Evolutionary conservation across 2,797 vertebrate genomes (phyloP).

Genomic region (Cygnus olor): DNA sequence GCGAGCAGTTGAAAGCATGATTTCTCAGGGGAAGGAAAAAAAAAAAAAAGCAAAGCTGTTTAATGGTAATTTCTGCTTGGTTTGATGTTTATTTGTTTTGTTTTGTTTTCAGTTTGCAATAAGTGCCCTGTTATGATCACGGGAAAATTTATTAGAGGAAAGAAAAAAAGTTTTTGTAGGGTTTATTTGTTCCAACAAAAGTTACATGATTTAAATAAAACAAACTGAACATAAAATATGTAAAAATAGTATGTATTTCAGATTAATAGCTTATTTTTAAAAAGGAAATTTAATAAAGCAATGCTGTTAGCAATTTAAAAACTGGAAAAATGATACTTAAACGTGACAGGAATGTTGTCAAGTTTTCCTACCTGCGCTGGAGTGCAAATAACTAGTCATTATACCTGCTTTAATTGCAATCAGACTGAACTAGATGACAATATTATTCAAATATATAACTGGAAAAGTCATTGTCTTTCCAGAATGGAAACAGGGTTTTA

Average conservation of each 20-base stretch:
- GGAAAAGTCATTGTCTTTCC: background rate
- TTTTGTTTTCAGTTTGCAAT: background rate
- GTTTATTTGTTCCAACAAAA: constrained; percentile 44
- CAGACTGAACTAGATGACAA: background rate
- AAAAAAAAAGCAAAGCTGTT: background rate
- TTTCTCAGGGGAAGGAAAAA: constrained; percentile 6
- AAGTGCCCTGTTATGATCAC: background rate
- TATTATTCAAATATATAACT: background rate
- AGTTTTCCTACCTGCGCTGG: background rate
- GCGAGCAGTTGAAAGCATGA: constrained; percentile 25
- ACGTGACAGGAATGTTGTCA: background rate
- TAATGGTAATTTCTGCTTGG: constrained; percentile 23
- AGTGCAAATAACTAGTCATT: background rate
- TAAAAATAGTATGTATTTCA: background rate
- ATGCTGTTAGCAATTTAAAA: constrained; percentile 5
- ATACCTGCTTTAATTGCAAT: background rate
- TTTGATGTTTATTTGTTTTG: constrained; percentile 34
- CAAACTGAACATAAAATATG: constrained; percentile 51
- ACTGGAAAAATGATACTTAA: background rate
- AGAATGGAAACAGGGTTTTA: background rate
- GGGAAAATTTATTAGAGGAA: constrained; percentile 41
- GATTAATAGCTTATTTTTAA: constrained; percentile 55
- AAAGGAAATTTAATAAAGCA: constrained; percentile 50
- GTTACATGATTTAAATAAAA: constrained; percentile 26
- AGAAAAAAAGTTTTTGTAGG: constrained; percentile 5